Evolutionary conservation across 2,888 invertebrate genomes (phyloP).

Genomic region (Chrysolina haemoptera): DNA sequence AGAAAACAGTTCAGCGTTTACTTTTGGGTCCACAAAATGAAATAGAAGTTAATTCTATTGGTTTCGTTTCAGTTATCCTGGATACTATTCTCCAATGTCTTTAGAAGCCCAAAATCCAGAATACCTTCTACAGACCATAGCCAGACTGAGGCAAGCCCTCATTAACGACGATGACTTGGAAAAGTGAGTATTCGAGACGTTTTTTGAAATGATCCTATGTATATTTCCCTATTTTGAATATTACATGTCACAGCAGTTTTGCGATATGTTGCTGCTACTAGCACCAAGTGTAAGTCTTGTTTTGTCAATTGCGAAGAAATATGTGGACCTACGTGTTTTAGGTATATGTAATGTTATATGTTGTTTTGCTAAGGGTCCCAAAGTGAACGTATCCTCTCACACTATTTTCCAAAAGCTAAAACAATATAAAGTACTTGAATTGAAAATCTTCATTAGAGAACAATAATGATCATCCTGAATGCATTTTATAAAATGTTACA

Average conservation of each 20-base stretch:
- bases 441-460: too few species aligned
- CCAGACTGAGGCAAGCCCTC: conserved; percentile 82
- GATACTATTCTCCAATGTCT: conserved; percentile 62
- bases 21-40: neutral
- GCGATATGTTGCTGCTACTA: neutral
- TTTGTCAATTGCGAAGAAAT: neutral
- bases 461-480: too few species aligned
- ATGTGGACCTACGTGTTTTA: neutral
- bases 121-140: conserved; percentile 83
- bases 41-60: neutral
- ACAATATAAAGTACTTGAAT: too few species aligned
- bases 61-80: conserved; percentile 61
- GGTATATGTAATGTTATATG: too few species aligned
- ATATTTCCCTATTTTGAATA: neutral
- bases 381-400: too few species aligned
- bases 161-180: conserved; percentile 85
- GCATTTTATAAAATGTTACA: too few species aligned
- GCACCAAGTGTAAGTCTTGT: conserved; percentile 1
- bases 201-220: too few species aligned
- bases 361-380: too few species aligned
- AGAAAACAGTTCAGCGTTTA: too few species aligned
- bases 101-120: conserved; percentile 82
- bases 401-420: too few species aligned
- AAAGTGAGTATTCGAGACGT: conserved; percentile 74
- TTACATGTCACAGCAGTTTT: neutral